Evolutionary conservation across 2,888 invertebrate genomes (phyloP).

Genomic region (Meghimatium bilineatum): DNA sequence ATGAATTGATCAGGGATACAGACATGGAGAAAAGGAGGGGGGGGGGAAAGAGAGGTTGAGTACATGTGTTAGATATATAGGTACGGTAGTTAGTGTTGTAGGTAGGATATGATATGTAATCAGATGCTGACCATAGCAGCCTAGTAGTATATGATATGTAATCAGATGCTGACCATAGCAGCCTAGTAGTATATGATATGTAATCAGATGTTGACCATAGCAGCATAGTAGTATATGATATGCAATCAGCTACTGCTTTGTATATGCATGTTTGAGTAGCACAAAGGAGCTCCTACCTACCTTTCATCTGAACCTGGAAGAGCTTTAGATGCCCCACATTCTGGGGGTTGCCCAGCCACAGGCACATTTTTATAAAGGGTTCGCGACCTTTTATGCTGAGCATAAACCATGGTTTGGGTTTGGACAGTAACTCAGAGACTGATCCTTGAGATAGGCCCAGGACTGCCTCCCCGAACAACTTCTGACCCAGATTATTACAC

Average conservation of each 20-base stretch:
- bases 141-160: too few relatives aligned
- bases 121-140: too few relatives aligned
- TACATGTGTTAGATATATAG: too few relatives aligned
- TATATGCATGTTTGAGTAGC: conserved; percentile 28
- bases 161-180: too few relatives aligned
- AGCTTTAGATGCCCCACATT: conserved; percentile 92
- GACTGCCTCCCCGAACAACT: conserved; percentile 97
- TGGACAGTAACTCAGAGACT: conserved; percentile 96
- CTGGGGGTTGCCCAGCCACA: conserved; percentile 96
- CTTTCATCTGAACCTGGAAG: conserved; percentile 76
- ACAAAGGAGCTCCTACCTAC: conserved; percentile 60
- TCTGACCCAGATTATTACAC: conserved; percentile 98
- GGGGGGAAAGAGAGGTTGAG: too few relatives aligned
- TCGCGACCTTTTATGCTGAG: conserved; percentile 97
- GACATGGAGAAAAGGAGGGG: too few relatives aligned
- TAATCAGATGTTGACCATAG: too few relatives aligned
- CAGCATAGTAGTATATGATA: conserved; percentile 24
- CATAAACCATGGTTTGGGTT: conserved; percentile 99
- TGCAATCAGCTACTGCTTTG: conserved; percentile 33
- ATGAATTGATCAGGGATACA: too few relatives aligned
- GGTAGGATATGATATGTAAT: too few relatives aligned
- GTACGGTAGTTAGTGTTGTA: too few relatives aligned
- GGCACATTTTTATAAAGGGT: conserved; percentile 81
- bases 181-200: too few relatives aligned
- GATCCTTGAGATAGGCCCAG: conserved; percentile 94